Evolutionary conservation across 2,797 vertebrate genomes (phyloP), one percentile per base, ranked within the genome.

Genomic region (Xenentodon cancila): DNA sequence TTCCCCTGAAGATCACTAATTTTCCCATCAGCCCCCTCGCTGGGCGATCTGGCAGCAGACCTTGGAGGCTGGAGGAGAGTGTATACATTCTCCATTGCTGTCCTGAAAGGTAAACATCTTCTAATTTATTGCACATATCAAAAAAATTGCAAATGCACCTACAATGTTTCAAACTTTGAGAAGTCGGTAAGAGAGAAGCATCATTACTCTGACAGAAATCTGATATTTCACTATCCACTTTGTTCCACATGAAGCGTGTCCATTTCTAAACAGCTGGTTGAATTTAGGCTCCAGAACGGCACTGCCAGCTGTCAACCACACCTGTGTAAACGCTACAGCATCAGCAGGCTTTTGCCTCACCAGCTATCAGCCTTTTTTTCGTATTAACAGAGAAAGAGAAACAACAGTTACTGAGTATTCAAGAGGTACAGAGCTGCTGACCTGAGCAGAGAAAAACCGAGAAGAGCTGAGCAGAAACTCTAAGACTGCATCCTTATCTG

Each of bases 71-170:
- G 94, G 69, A 85, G 93, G 9, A 93, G 86, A 0, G 87, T 90
- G 80, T 92, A 95, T 37, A 81, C 91, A 53, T 84, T 96, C 80
- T 92, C 92, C 46, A 84, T 87, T 53, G 92, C 89, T 0, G 84
- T 85, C 69, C 92, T 93, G 54, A 27, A 52, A 43, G 16, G 30
- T 19, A 40, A 40, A 20, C 47, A 12, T 45, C 20, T 62, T 30
- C 20, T 53, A 32, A 54, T 18, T n/a, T 50, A 37, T 21, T 34
- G 1, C 5, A 37, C 16, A 44, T 5, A 52, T 30, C 68, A 7
- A 47, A 62, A 50, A 25, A 34, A 16, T 25, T 47, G 19, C 22
- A 56, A 66, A 12, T 3, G 4, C 37, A 40, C 13, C 11, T 37
- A 25, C 3, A 25, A 25, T 30, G 30, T 30, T 30, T 30, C 30